Base-by-base conservation (phyloP, 2,113 vertebrate genomes). In the Ornithorhynchus anatinus region DNA sequence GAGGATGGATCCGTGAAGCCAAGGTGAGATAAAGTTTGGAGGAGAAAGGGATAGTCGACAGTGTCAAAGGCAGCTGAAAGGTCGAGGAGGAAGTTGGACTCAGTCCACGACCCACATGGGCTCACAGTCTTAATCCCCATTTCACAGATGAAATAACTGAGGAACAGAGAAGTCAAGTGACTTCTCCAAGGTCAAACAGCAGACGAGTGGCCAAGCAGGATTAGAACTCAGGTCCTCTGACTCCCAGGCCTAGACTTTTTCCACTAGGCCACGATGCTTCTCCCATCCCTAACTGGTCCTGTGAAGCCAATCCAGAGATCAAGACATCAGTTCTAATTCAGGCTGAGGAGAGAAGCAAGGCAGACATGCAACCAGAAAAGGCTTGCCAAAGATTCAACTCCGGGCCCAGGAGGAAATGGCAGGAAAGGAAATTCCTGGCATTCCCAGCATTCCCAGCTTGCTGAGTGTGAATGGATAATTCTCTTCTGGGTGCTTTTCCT, bases 381-480 rank as follows among this genome's bases (percentile, higher is more conserved):
- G 35, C 38, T 36, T 32, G 12, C 2, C 48, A 36, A 59, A 72
- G 48, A 62, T 33, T 22, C 56, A 79, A 72, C 72, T 63, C 58
- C 63, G 65, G 0, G 0, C 12, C 69, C 42, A 75, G 32, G 36
- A 31, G 59, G 16, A 47, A 64, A 47, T 2, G 31, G 45, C 50
- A 31, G 38, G 56, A 70, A 62, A 80, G 40, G 73, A 77, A 84
- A 89, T 88, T 88, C 87, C 69, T 73, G 58, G 73, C 86, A 79
- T 90, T 89, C 86, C 59, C 66, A 43, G 63, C 76, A 76, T 90
- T 87, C 86, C 79, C 82, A 84, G 82, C 84, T 90, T 89, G 73
- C 84, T 84, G 58, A 80, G 32, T 72, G 33, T 56, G 29, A 88
- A 81, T 58, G 75, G 82, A 84, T 89, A 89, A 84, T 78, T 59